Base-by-base conservation (phyloP, 1,140 invertebrate genomes). In the Diprion similis region DNA sequence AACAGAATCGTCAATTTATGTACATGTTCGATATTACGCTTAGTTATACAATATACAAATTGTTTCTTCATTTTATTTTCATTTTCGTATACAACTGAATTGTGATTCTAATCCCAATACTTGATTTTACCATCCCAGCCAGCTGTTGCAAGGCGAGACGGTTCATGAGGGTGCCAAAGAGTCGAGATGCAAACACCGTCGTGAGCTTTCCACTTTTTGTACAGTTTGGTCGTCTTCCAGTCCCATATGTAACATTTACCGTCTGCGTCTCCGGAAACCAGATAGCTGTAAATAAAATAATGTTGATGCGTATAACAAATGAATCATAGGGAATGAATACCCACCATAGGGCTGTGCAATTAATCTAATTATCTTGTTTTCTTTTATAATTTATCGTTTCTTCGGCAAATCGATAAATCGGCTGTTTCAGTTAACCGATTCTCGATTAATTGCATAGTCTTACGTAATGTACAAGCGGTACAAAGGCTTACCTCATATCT, bases 161-260 rank as follows among this genome's bases (percentile, higher is more conserved):
- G 96, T 87, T 99, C 99, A 83, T 99, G 98, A 0, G 98, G 99
- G 91, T 99, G 98, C 99, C 99, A 99, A 24, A 99, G 88, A 0
- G 94, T 92, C 15, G 92, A 92, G 68, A 99, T 99, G 84, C 98
- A 99, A 1, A 99, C 98, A 77, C 96, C 95, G 78, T 99, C 98
- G 85, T 99, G 99, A 0, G 98, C 99, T 87, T 99, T 99, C 95
- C 97, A 99, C 84, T 98, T 99, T 83, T 96, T 97, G 85, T 97
- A 98, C 67, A 99, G 90, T 89, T 98, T 98, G 51, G 97, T 99
- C 0, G 97, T 98, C 86, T 99, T 99, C 98, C 98, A 99, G 85
- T 99, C 98, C 98, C 99, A 99, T 48, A 99, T 93, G 84, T 97
- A 99, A 78, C 98, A 94, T 88, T 99, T 99, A 1, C 99, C 99